Base-by-base conservation (phyloP, 1,140 invertebrate species). In the Leptestheria dahalacensis region DNA sequence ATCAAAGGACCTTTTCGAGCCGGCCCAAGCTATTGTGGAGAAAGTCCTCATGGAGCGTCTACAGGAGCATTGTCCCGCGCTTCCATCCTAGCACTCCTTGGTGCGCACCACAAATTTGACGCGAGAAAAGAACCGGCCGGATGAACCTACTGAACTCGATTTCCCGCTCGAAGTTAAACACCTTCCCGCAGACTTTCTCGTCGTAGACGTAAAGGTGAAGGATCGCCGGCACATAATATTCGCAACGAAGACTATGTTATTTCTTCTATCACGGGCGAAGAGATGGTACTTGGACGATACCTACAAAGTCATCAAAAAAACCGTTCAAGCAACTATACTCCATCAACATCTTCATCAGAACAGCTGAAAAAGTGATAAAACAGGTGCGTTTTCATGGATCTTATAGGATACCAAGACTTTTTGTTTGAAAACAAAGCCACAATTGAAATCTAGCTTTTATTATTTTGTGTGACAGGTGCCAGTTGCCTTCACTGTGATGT, bases 401-500 rank as follows among this genome's bases (percentile, higher is more conserved):
- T 21, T 21, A 21, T 50, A 6, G 21, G 20, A 20, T 50, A 1
- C 25, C 6, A 50, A 50, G 25, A 6, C 21, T 1, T 21, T 50
- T 1, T 24, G 25, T 21, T 50, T 50, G 6, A 21, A n/a, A n/a
- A n/a, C n/a, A n/a, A n/a, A n/a, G n/a, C n/a, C n/a, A n/a, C n/a
- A n/a, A n/a, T n/a, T n/a, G n/a, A n/a, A n/a, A n/a, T n/a, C n/a
- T n/a, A n/a, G n/a, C n/a, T n/a, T n/a, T n/a, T n/a, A n/a, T n/a
- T n/a, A n/a, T n/a, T n/a, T n/a, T n/a, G n/a, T n/a, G n/a, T 50
- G n/a, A n/a, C 49, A 50, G 49, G 49, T 50, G 21, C 49, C 49
- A 9, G n/a, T n/a, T n/a, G 49, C 49, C n/a, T 50, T 50, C n/a
- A 24, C 49, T n/a, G 20, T 50, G 25, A 50, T 50, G 49, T 50